These are phyloP conservation scores for Uloborus diversus DNA, from an alignment of 1,140 invertebrate species.

Conservation along the genomic window DNA sequence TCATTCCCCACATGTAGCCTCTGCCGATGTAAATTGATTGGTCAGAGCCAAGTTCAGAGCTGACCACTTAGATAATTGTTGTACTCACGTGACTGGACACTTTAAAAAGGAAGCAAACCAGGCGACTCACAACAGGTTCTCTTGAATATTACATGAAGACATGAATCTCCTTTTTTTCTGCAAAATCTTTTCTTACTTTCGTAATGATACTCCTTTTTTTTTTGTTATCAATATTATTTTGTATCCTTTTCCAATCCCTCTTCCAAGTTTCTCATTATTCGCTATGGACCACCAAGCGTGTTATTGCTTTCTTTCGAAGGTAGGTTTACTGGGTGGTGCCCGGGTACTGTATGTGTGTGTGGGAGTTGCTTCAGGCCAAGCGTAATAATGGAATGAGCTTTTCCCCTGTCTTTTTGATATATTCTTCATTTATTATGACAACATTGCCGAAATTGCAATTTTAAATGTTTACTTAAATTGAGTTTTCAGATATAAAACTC, in stretches of 20 bases:
- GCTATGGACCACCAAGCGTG: constrained; percentile 6
- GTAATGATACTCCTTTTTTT: not conserved
- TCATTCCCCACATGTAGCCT: too few relatives aligned
- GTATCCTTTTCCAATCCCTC: not conserved
- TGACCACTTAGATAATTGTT: constrained; percentile 37
- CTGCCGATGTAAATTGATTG: constrained; percentile 27
- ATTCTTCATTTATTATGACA: too few relatives aligned
- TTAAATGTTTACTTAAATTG: too few relatives aligned
- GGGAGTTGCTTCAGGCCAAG: too few relatives aligned
- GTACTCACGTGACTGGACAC: constrained; percentile 11
- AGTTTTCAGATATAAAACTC: too few relatives aligned
- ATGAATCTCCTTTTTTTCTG: not conserved
- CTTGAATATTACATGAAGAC: constrained; percentile 38
- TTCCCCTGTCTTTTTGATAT: too few relatives aligned
- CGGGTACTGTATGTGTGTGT: too few relatives aligned
- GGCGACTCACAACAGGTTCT: constrained; percentile 9
- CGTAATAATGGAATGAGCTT: too few relatives aligned
- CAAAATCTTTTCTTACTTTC: not conserved
- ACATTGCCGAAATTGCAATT: too few relatives aligned
- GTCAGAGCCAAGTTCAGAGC: not conserved
- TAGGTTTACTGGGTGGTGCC: too few relatives aligned
- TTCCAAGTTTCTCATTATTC: too few relatives aligned
- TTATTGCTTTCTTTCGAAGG: too few relatives aligned
- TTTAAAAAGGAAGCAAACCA: not conserved
- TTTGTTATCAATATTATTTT: not conserved